Conservation (phyloP, 1,140 invertebrate genomes). For the Diorhabda carinulata region DNA sequence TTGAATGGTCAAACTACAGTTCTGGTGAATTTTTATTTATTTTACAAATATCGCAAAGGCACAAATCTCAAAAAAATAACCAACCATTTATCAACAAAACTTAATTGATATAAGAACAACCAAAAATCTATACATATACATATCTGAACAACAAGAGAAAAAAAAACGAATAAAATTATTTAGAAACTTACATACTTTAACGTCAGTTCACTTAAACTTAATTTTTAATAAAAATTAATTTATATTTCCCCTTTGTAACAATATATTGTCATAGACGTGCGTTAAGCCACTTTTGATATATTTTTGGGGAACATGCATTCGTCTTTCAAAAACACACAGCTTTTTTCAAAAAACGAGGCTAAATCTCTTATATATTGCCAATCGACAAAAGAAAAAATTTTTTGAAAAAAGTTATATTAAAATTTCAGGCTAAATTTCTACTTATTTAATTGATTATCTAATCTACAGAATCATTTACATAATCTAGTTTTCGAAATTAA, state of each 20-base stretch:
- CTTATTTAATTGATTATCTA: no score
- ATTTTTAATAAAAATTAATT: not conserved
- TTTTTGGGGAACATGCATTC: slow-evolving; percentile 5
- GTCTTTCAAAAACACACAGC: not conserved
- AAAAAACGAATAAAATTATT: not conserved
- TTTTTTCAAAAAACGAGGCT: not conserved
- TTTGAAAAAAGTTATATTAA: no score
- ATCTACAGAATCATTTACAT: no score
- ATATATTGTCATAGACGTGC: slow-evolving; percentile 9
- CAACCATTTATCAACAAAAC: slow-evolving; percentile 38
- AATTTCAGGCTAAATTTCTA: no score
- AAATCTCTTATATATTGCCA: not conserved
- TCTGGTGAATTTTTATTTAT: slow-evolving; percentile 33
- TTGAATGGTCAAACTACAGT: no score
- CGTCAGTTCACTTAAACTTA: slow-evolving; percentile 1
- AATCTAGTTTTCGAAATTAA: no score
- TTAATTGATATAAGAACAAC: slow-evolving; percentile 18
- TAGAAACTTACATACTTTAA: not conserved
- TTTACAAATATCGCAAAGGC: slow-evolving; percentile 46
- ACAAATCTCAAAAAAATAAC: slow-evolving; percentile 43
- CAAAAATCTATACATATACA: slow-evolving; percentile 9
- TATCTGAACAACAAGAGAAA: not conserved
- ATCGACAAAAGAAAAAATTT: no score
- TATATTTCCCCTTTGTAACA: slow-evolving; percentile 6
- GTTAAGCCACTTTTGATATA: slow-evolving; percentile 12